Conservation (phyloP, 2,113 vertebrate species). For the Dicentrarchus labrax region DNA sequence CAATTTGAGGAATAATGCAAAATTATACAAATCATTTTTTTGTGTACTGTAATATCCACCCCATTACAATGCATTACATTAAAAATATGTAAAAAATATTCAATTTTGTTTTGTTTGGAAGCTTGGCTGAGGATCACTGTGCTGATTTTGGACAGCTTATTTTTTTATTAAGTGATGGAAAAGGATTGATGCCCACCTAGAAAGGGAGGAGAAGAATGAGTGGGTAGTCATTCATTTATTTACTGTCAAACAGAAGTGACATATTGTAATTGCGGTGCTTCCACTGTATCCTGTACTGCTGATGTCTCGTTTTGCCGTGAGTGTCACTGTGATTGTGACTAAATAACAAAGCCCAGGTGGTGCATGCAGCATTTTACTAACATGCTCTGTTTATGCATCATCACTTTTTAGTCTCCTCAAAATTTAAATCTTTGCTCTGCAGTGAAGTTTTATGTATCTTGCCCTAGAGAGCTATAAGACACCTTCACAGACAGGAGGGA, state of each 20-base stretch:
- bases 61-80: not conserved
- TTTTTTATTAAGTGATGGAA: conserved; percentile 29
- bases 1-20: conserved; percentile 26
- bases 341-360: conserved; percentile 51
- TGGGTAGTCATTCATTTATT: conserved; percentile 54
- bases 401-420: conserved; percentile 59
- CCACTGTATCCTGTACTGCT: conserved; percentile 41
- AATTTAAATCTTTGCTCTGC: conserved; percentile 47
- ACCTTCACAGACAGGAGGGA: conserved; percentile 15
- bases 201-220: not conserved
- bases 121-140: not conserved
- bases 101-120: conserved; percentile 8
- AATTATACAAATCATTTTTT: not conserved
- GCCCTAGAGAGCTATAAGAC: conserved; percentile 51
- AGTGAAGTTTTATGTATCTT: conserved; percentile 38
- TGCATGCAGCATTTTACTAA: conserved; percentile 44
- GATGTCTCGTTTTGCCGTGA: conserved; percentile 42
- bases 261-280: conserved; percentile 31
- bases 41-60: not conserved
- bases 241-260: conserved; percentile 54
- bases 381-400: conserved; percentile 62
- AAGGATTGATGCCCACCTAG: conserved; percentile 10
- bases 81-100: not conserved
- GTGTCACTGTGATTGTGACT: conserved; percentile 40
- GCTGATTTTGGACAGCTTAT: conserved; percentile 5